Evolutionary conservation across 2,797 vertebrate genomes (phyloP).

Genomic region (Trachops cirrhosus): DNA sequence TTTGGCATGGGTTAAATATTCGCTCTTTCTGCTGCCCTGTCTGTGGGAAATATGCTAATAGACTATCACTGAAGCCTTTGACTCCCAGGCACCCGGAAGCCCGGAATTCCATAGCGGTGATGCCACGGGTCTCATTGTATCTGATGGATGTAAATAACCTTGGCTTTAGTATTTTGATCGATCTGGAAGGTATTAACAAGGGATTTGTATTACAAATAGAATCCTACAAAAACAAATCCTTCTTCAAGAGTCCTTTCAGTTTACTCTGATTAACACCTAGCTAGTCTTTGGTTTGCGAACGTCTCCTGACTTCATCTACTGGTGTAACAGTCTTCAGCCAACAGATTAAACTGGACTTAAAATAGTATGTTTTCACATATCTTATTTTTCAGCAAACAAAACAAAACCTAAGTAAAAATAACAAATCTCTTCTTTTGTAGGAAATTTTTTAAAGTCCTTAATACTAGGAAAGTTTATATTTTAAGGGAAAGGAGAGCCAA

Average conservation of each 20-base stretch:
- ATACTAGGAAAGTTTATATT: neutral
- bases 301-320: neutral
- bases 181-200: neutral
- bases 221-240: neutral
- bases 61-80: slow-evolving; percentile 60
- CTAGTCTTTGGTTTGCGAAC: neutral
- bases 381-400: neutral
- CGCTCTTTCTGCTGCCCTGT: slow-evolving; percentile 41
- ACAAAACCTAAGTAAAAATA: slow-evolving; percentile 2
- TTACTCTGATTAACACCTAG: neutral
- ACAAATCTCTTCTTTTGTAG: neutral
- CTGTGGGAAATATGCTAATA: slow-evolving; percentile 65
- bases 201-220: neutral
- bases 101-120: neutral
- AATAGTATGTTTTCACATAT: neutral
- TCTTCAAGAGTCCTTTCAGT: neutral
- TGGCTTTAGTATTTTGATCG: slow-evolving; percentile 65
- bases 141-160: slow-evolving; percentile 61
- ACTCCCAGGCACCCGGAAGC: slow-evolving; percentile 40
- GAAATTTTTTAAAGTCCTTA: neutral
- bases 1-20: slow-evolving; percentile 79
- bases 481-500: slow-evolving; percentile 26
- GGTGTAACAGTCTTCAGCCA: neutral
- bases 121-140: slow-evolving; percentile 43
- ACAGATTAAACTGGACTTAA: slow-evolving; percentile 21